Base-by-base conservation (phyloP, 1,140 invertebrate species). In the Drosophila bocqueti region DNA sequence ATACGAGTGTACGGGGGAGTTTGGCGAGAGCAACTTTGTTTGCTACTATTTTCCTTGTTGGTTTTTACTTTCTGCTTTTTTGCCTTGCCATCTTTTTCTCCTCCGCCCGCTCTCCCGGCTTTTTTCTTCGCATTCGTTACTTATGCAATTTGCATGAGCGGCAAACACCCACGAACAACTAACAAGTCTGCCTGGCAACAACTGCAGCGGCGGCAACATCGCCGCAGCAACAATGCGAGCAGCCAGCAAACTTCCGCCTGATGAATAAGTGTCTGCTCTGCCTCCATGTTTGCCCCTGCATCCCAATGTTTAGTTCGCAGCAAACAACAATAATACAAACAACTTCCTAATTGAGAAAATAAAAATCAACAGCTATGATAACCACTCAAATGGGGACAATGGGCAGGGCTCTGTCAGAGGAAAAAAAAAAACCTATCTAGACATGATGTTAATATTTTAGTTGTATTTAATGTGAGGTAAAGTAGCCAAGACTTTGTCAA, bases 121-220 rank as follows among this genome's bases (percentile, higher is more conserved):
- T 76, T 66, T 66, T 54, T 61, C 36, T 59, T 45, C 36, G 46
- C 54, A 62, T 81, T 77, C 79, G 76, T 80, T 81, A 74, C 83
- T 87, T 83, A 64, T 83, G 84, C 84, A 87, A 87, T 87, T 87
- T 87, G 84, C 84, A 87, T 87, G 84, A 87, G 84, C 84, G 84
- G 80, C 84, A 87, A 87, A 87, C 83, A 87, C 80, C 83, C 83
- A 87, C 81, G 84, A 87, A 87, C 83, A 89, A 81, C 83, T 87
- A 87, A 89, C 83, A 87, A 87, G 83, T 87, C 80, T 87, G 80
- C 68, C 65, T 34, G 42, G 62, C 54, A 73, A 46, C 67, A 78
- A 61, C 60, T 47, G 31, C 59, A 68, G 29, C 64, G 71, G 40
- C 42, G 49, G 66, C 52, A 36, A 54, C 31, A 54, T 54, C 1